A percentile compares a stretch with the other conserved stretches of the same genome.
Evolutionary conservation across 2,888 invertebrate species (phyloP).

Genomic region (Polymixis lichenea): DNA sequence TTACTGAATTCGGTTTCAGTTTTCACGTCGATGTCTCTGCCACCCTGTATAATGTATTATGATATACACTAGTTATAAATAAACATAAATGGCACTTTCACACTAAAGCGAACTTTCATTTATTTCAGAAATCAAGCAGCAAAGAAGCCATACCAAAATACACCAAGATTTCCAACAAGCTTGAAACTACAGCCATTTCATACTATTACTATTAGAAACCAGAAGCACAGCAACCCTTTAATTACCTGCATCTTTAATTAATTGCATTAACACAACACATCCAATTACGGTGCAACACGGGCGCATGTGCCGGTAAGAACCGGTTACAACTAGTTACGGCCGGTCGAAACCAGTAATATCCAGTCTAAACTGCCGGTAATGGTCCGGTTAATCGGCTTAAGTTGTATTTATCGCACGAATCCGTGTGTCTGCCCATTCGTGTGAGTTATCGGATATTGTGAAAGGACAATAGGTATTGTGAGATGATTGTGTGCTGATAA

Average conservation of each 20-base stretch:
- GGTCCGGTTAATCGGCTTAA: slow-evolving; percentile 65
- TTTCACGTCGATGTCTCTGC: too few species aligned
- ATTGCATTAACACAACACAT: slow-evolving; percentile 59
- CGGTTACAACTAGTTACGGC: slow-evolving; percentile 59
- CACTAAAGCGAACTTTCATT: neutral
- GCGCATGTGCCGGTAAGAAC: slow-evolving; percentile 56
- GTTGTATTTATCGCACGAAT: slow-evolving; percentile 68
- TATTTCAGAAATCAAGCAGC: neutral
- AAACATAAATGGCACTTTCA: neutral
- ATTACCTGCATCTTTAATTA: slow-evolving; percentile 45
- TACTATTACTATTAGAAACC: slow-evolving; percentile 4
- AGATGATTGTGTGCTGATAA: slow-evolving; percentile 48
- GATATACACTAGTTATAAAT: neutral
- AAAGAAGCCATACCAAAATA: neutral
- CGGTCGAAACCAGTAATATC: slow-evolving; percentile 68
- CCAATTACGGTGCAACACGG: slow-evolving; percentile 61
- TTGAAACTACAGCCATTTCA: neutral
- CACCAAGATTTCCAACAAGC: neutral
- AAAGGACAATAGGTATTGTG: slow-evolving; percentile 42
- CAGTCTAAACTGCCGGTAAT: slow-evolving; percentile 68
- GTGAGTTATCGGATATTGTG: slow-evolving; percentile 60
- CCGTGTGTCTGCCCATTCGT: slow-evolving; percentile 44
- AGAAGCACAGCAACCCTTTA: slow-evolving; percentile 1
- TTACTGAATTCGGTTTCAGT: too few species aligned
- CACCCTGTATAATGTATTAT: neutral